phyloP scores from a whole-genome alignment of 1,140 invertebrate species.

The Camponotus vicinus region DNA sequence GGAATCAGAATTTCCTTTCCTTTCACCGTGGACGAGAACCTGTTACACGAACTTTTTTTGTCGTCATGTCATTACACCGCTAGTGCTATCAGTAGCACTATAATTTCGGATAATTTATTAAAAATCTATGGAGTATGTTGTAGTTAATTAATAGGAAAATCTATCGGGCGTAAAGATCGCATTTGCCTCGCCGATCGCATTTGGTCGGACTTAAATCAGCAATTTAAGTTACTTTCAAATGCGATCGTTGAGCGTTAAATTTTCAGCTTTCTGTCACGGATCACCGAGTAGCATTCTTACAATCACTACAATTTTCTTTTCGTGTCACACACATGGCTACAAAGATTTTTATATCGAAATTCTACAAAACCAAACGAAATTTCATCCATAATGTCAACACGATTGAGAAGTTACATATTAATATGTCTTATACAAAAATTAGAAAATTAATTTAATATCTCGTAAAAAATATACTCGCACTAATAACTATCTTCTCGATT shows the following conservation, averaged over 20 bases:
- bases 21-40: slow-evolving; percentile 72
- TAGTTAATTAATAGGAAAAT: slow-evolving; percentile 16
- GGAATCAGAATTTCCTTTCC: slow-evolving; percentile 76
- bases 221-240: slow-evolving; percentile 26
- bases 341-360: background rate
- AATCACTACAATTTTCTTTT: slow-evolving; percentile 21
- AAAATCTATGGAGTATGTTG: slow-evolving; percentile 42
- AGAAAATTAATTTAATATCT: background rate
- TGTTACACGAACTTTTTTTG: slow-evolving; percentile 62
- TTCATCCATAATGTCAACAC: background rate
- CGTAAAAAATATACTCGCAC: background rate
- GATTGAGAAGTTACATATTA: background rate
- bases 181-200: slow-evolving; percentile 1
- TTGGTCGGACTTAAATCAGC: background rate
- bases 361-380: background rate
- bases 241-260: slow-evolving; percentile 1
- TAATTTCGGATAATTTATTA: slow-evolving; percentile 49
- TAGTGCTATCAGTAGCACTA: slow-evolving; percentile 21
- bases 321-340: background rate
- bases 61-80: slow-evolving; percentile 37
- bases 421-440: background rate
- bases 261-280: slow-evolving; percentile 44
- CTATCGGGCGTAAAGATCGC: slow-evolving; percentile 1
- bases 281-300: slow-evolving; percentile 22
- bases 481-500: background rate